phyloP scores from a whole-genome alignment of 2,797 vertebrate genomes.

The Schizothorax lantsangensis region DNA sequence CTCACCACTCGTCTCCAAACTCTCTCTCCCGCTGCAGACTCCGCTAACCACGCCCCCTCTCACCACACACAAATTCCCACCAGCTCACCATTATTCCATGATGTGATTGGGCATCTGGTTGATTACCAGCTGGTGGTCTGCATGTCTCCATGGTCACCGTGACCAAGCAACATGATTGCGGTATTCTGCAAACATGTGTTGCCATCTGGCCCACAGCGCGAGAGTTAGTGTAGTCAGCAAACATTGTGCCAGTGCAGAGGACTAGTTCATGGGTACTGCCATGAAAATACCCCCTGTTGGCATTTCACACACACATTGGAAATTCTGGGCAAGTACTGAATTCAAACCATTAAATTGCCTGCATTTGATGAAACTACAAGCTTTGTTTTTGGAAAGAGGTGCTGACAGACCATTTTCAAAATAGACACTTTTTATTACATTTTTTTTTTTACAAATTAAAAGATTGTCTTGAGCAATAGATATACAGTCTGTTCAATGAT shows the following conservation, averaged over 20 bases:
- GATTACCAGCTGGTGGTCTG: constrained; percentile 63
- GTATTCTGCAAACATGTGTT: constrained; percentile 63
- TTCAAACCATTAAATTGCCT: background rate
- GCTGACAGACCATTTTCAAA: background rate
- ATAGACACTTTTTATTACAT: background rate
- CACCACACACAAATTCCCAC: constrained; percentile 36
- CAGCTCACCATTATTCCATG: constrained; percentile 53
- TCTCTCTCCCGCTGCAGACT: too few species aligned
- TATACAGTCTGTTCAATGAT: background rate
- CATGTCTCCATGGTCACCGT: constrained; percentile 57
- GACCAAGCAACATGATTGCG: constrained; percentile 61
- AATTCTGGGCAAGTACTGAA: background rate
- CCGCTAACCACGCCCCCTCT: too few species aligned
- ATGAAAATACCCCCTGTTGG: constrained; percentile 43
- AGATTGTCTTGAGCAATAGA: background rate
- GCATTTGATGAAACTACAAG: background rate
- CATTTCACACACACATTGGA: background rate
- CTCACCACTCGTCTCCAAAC: too few species aligned
- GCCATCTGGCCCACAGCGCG: constrained; percentile 60
- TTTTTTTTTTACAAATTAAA: background rate
- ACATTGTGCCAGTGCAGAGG: constrained; percentile 49
- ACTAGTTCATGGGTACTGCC: constrained; percentile 39
- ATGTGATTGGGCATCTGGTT: constrained; percentile 60
- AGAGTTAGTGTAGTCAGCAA: constrained; percentile 54
- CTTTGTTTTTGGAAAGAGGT: background rate